Evolutionary conservation across 2,113 vertebrate species (phyloP).

Genomic region (Nannospalax galili): DNA sequence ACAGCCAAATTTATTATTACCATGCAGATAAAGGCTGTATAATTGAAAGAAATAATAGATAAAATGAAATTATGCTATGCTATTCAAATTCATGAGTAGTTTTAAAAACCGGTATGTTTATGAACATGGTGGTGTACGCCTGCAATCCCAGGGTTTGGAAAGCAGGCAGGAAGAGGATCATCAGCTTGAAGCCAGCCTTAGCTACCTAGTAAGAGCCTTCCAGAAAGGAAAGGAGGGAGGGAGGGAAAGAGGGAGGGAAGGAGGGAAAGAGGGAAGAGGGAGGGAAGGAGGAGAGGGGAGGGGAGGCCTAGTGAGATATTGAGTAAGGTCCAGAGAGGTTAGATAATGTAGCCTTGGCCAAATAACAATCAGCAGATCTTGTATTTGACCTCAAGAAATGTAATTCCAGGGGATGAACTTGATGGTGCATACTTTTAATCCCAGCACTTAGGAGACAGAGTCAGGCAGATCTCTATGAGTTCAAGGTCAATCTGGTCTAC

Average conservation of each 20-base stretch:
- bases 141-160: neutral
- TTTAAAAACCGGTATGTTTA: too few relatives aligned
- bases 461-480: too few relatives aligned
- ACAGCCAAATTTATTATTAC: neutral
- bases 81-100: constrained; percentile 3
- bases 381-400: constrained; percentile 12
- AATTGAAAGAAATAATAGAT: constrained; percentile 22
- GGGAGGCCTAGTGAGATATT: neutral
- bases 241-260: neutral
- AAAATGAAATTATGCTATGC: neutral
- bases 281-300: neutral
- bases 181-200: neutral
- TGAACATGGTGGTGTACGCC: too few relatives aligned
- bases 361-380: neutral
- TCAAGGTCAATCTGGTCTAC: too few relatives aligned
- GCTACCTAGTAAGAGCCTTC: neutral
- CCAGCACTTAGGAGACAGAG: too few relatives aligned
- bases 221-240: neutral
- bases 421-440: too few relatives aligned
- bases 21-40: neutral
- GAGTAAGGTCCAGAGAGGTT: neutral
- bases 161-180: neutral
- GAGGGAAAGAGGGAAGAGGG: neutral
- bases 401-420: too few relatives aligned
- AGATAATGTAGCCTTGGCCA: neutral